Evolutionary conservation across 2,888 invertebrate species (phyloP).

Genomic region (Pterobdella sp.): DNA sequence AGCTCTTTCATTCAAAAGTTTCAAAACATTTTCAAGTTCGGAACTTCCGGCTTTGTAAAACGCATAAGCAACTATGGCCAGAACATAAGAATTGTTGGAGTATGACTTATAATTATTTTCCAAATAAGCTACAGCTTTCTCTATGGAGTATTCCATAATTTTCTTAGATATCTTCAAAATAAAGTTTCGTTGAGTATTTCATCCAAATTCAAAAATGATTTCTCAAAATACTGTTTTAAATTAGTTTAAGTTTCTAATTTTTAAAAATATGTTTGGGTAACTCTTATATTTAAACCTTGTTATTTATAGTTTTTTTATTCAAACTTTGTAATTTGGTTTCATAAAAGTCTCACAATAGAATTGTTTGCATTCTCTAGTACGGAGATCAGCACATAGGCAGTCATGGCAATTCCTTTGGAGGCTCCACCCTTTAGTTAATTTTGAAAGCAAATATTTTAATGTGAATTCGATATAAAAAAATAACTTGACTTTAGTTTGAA

Average conservation of each 20-base stretch:
- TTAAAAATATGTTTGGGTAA: too few species aligned
- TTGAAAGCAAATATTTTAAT: too few species aligned
- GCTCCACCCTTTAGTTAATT: slow-evolving; percentile 60
- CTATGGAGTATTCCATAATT: not conserved
- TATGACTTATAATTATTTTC: slow-evolving; percentile 8
- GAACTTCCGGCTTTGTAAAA: slow-evolving; percentile 42
- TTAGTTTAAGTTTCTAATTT: too few species aligned
- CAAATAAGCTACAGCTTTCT: slow-evolving; percentile 1
- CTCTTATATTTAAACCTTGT: too few species aligned
- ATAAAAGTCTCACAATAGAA: not conserved
- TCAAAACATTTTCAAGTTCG: slow-evolving; percentile 37
- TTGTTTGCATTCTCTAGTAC: slow-evolving; percentile 59
- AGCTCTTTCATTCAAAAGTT: slow-evolving; percentile 40
- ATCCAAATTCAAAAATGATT: too few species aligned
- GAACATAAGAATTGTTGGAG: slow-evolving; percentile 42
- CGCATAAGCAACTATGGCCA: slow-evolving; percentile 46
- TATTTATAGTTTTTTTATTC: too few species aligned
- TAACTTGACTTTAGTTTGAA: too few species aligned
- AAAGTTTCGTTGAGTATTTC: too few species aligned
- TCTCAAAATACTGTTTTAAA: too few species aligned
- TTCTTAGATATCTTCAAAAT: too few species aligned
- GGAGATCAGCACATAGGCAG: slow-evolving; percentile 71
- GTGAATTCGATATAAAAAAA: too few species aligned
- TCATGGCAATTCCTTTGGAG: slow-evolving; percentile 66
- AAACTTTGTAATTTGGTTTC: too few species aligned